These are phyloP conservation scores for Pipistrellus nathusii DNA, from an alignment of 2,797 vertebrate genomes.

Conservation along the genomic window DNA sequence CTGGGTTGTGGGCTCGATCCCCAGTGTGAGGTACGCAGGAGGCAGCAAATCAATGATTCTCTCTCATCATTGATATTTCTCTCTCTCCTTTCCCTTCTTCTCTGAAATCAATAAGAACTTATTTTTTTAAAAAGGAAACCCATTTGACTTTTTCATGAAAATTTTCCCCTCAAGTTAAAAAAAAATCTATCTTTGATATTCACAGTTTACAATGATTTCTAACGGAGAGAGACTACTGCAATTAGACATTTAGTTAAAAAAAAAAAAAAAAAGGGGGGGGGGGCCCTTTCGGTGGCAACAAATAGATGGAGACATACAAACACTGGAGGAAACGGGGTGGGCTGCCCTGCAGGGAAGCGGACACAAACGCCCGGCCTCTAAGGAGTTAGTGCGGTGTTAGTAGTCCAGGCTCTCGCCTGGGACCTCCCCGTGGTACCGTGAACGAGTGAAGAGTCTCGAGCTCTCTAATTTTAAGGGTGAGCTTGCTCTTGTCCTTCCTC, in stretches of 20 bases:
- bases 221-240: conserved; percentile 8
- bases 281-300: neutral
- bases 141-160: neutral
- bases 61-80: too few species aligned
- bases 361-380: conserved; percentile 81
- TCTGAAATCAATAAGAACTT: too few species aligned
- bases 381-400: conserved; percentile 88
- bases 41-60: too few species aligned
- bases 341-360: conserved; percentile 84
- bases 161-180: conserved; percentile 33
- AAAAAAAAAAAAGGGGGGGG: too few species aligned
- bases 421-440: conserved; percentile 92
- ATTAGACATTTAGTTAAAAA: conserved; percentile 57
- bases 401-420: conserved; percentile 86
- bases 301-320: conserved; percentile 57
- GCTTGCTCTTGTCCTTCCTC: conserved; percentile 90
- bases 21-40: too few species aligned
- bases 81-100: too few species aligned
- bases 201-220: conserved; percentile 77
- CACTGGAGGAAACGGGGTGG: neutral
- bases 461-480: conserved; percentile 90
- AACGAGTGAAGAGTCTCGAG: conserved; percentile 91
- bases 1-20: too few species aligned
- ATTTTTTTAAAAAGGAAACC: neutral
- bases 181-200: conserved; percentile 84